Conservation (phyloP, 2,113 vertebrate genomes). For the Prionailurus bengalensis region DNA sequence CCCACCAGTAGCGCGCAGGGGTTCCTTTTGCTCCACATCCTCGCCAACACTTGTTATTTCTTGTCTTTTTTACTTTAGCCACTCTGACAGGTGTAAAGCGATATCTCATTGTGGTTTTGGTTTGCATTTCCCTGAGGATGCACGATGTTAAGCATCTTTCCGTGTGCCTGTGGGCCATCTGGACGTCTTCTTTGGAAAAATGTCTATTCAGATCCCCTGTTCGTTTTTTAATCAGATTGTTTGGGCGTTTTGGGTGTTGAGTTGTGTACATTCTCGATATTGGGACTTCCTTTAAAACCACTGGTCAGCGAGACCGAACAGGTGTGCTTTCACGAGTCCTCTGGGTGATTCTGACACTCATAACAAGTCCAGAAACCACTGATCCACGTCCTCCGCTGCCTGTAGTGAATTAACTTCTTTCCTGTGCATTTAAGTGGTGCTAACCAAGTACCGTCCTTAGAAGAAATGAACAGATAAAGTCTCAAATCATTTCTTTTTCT, state of each 20-base stretch:
- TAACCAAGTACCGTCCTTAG: background rate
- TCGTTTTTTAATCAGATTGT: background rate
- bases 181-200: background rate
- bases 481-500: background rate
- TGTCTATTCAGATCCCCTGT: background rate
- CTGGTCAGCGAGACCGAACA: background rate
- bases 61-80: background rate
- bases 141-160: background rate
- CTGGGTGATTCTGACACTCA: background rate
- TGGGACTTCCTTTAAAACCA: background rate
- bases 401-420: background rate
- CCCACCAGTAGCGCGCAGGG: background rate
- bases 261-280: background rate
- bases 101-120: background rate
- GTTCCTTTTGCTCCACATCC: background rate
- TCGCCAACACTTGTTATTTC: background rate
- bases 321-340: background rate
- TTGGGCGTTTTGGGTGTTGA: background rate
- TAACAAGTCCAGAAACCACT: background rate
- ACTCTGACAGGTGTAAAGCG: background rate
- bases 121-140: background rate
- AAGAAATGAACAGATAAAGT: background rate
- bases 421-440: background rate
- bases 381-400: too few relatives aligned
- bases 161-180: background rate